Evolutionary conservation across 2,113 vertebrate genomes (phyloP), one percentile per base, ranked within the genome.

Genomic region (Lynx canadensis): DNA sequence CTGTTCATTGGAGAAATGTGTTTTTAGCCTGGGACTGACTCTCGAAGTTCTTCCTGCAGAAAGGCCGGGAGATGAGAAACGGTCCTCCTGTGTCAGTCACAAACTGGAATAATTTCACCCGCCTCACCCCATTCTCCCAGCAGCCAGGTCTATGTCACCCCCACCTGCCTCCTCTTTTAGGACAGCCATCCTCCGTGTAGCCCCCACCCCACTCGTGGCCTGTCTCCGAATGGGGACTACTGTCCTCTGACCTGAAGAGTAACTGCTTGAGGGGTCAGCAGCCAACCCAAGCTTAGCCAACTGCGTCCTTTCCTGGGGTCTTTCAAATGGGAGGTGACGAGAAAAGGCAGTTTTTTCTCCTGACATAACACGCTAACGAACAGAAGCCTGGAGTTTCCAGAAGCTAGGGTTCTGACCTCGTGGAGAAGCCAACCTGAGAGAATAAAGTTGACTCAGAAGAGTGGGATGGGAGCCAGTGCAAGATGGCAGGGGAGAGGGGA

Each of bases 371-470:
- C 14, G 15, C 1, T 11, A 29, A 16, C 1, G n/a, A 73, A 86
- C 27, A 80, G 80, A 36, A 94, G 60, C 15, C 60, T 33, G 5
- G 66, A 63, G 45, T 18, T 86, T 55, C 33, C 1, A 0, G n/a
- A 91, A 79, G 31, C 45, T 25, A 4, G 25, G 71, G 74, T 31
- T 63, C 63, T 13, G 25, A 55, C 23, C 38, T 82, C 16, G 1
- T 14, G 21, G 84, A 55, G 84, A 81, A 63, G 84, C 29, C 88
- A 95, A 55, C 83, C 68, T 38, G 48, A 74, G 50, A 87, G n/a
- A 81, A n/a, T 27, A 60, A 89, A 69, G 69, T 23, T 74, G 55
- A 80, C 65, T 91, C n/a, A 36, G 25, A 80, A 82, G 66, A 52
- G 38, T 31, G 90, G 84, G 36, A 14, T 8, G 4, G 4, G 69